Percentiles rank a stretch among this genome's conserved stretches.
phyloP scores from a whole-genome alignment of 2,797 vertebrate species.

The Mormyrus hasselquistii region DNA sequence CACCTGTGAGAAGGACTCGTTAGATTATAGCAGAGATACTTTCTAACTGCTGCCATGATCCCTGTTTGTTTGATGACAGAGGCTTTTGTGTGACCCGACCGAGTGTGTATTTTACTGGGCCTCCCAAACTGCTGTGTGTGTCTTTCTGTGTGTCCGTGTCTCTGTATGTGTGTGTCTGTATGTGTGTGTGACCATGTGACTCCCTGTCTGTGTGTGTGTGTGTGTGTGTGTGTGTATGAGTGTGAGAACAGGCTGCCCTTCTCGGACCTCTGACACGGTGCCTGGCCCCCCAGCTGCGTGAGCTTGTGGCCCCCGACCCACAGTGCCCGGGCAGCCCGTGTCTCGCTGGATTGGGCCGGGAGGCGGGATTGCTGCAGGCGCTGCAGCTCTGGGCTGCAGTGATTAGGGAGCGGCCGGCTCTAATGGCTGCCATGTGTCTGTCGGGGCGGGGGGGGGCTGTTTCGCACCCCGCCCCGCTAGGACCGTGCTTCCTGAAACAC shows the following conservation, averaged over 20 bases:
- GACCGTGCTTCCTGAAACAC: constrained; percentile 71
- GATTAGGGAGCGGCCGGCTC: constrained; percentile 65
- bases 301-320: constrained; percentile 56
- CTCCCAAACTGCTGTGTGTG: background rate
- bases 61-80: background rate
- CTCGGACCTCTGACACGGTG: constrained; percentile 61
- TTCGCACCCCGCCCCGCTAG: constrained; percentile 45
- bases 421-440: constrained; percentile 75
- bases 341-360: constrained; percentile 37
- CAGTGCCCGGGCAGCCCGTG: constrained; percentile 16
- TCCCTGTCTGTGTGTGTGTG: background rate
- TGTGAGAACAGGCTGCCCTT: constrained; percentile 68
- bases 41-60: background rate
- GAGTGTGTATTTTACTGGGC: background rate
- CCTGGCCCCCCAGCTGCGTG: constrained; percentile 10
- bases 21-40: background rate
- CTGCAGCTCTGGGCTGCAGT: constrained; percentile 60
- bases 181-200: background rate
- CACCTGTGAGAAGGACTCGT: background rate
- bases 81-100: background rate
- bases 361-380: constrained; percentile 68
- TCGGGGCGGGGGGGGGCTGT: constrained; percentile 54
- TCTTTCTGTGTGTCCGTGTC: constrained; percentile 19
- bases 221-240: constrained; percentile 46
- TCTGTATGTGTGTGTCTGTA: background rate